Base-by-base conservation (phyloP, 1,140 invertebrate species). In the Listronotus oregonensis region DNA sequence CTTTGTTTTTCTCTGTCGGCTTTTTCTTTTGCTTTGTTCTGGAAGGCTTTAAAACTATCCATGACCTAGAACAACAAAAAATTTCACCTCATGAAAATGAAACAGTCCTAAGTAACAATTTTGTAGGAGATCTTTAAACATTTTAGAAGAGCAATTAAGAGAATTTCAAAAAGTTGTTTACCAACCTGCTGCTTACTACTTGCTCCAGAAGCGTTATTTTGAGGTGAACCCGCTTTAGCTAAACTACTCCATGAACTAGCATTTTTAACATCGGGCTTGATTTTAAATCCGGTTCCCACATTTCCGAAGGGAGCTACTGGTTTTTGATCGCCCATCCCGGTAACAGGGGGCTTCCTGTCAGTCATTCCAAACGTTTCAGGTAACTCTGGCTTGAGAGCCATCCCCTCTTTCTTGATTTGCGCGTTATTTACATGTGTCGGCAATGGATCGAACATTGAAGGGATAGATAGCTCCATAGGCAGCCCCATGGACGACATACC, bases 11-110 rank as follows among this genome's bases (percentile, higher is more conserved):
- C 91, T 79, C 93, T 86, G 81, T 97, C 93, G 63, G 90, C 89
- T 78, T 97, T 96, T 80, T 97, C 94, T 80, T 94, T 94, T 8
- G 95, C 95, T 83, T 96, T 90, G 77, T 96, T 96, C 77, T 94
- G 94, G 79, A 97, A 98, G 68, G 89, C 89, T 81, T 87, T 86
- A 75, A 88, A 88, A 77, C 85, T 87, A 66, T 88, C 86, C 83
- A 86, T 93, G 78, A 82, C 86, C 80, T 67, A 82, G 5, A 49
- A 31, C 8, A 27, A 59, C 9, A 37, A 43, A 32, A 15, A 49
- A 40, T 6, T 9, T 21, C 18, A 11, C 18, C 15, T 14, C 21
- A 18, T 27, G 5, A 27, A 27, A 27, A 27, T 27, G 21, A 27
- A 27, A 27, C 5, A 3, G 1, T 27, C 21, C 21, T 27, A 5